These are phyloP conservation scores for Lasioglossum albipes DNA, from an alignment of 1,140 invertebrate species.

Conservation along the genomic window DNA sequence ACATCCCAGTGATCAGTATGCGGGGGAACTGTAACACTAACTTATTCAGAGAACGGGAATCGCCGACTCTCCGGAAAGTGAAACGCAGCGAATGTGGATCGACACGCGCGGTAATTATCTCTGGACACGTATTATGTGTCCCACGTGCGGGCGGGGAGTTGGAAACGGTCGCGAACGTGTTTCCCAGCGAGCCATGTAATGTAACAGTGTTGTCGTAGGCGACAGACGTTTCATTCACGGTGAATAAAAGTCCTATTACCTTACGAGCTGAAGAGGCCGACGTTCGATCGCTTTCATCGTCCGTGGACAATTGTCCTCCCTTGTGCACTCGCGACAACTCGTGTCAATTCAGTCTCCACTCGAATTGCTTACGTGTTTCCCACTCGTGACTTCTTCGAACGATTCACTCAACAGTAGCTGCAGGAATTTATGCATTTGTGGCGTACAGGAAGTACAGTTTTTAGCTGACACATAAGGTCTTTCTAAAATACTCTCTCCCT, in stretches of 20 bases:
- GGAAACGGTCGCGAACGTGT: conserved; percentile 29
- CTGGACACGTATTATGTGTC: conserved; percentile 28
- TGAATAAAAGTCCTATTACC: conserved; percentile 52
- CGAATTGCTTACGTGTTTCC: conserved; percentile 19
- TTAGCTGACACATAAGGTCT: no score
- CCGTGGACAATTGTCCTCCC: conserved; percentile 27
- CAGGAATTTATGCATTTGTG: no score
- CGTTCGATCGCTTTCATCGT: conserved; percentile 37
- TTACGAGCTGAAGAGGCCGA: background rate
- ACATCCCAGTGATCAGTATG: no score
- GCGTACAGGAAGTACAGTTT: no score
- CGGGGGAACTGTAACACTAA: no score
- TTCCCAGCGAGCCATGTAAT: conserved; percentile 17
- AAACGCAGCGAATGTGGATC: conserved; percentile 51
- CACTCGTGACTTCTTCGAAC: no score
- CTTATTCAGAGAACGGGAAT: background rate
- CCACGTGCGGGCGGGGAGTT: conserved; percentile 14
- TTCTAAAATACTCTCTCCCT: no score
- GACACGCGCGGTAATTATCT: conserved; percentile 50
- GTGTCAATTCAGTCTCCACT: conserved; percentile 25
- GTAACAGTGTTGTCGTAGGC: conserved; percentile 31
- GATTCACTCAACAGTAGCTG: background rate
- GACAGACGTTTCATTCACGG: conserved; percentile 55
- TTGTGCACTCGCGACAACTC: conserved; percentile 27
- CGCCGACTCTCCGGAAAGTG: conserved; percentile 35